phyloP scores from a whole-genome alignment of 2,888 invertebrate species.

The Lacanobia wlatinum region DNA sequence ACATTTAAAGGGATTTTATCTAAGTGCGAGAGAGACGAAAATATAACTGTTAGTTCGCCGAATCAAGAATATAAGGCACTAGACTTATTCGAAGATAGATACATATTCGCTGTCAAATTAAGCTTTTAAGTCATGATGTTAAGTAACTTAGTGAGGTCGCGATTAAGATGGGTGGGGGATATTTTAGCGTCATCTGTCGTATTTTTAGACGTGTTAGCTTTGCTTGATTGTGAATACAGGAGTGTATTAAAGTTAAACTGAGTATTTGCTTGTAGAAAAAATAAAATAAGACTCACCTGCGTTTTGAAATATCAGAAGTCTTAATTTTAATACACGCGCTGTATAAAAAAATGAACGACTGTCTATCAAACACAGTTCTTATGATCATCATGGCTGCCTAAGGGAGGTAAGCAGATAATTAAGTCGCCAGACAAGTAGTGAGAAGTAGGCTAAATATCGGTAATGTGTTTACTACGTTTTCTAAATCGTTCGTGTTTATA shows the following conservation, averaged over 20 bases:
- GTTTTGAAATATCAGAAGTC: background rate
- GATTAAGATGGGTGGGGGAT: constrained; percentile 45
- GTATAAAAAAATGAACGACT: constrained; percentile 24
- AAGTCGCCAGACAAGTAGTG: constrained; percentile 64
- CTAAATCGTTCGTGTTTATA: constrained; percentile 52
- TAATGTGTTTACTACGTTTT: constrained; percentile 66
- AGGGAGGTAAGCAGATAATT: constrained; percentile 49
- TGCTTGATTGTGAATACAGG: constrained; percentile 45
- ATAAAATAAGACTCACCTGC: too few species aligned
- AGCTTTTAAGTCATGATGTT: constrained; percentile 50
- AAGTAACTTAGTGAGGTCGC: constrained; percentile 48
- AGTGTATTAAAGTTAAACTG: constrained; percentile 20
- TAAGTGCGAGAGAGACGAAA: constrained; percentile 35
- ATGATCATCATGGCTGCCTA: constrained; percentile 52
- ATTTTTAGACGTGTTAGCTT: constrained; percentile 57
- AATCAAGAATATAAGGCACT: constrained; percentile 1
- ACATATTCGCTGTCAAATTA: constrained; percentile 52
- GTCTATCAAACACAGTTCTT: constrained; percentile 37
- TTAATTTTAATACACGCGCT: constrained; percentile 16
- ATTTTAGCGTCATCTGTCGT: constrained; percentile 38
- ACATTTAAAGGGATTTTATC: background rate
- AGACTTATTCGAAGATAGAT: constrained; percentile 25
- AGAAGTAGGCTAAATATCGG: constrained; percentile 68
- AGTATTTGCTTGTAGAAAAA: background rate
- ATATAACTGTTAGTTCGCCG: constrained; percentile 23